A percentile compares a stretch with the other conserved stretches of the same genome.
Evolutionary conservation across 2,888 invertebrate genomes (phyloP).

Genomic region (Cephus rjabovi): DNA sequence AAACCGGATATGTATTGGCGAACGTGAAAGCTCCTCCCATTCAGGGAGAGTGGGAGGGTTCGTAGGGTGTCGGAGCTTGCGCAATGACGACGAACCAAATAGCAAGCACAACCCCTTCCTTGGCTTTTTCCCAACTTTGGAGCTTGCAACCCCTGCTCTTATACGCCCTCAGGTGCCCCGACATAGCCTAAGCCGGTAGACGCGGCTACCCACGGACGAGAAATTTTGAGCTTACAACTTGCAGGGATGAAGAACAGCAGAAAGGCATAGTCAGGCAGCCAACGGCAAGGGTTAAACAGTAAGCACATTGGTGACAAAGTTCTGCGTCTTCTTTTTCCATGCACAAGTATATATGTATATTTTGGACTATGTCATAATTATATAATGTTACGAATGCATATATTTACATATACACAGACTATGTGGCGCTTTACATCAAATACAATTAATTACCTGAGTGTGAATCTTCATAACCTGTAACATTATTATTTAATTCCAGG

Average conservation of each 20-base stretch:
- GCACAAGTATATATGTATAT: neutral
- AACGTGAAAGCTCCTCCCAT: slow-evolving; percentile 59
- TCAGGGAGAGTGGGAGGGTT: slow-evolving; percentile 52
- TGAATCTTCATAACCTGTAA: neutral
- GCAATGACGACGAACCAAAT: slow-evolving; percentile 42
- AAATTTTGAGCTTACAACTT: neutral
- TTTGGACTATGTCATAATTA: neutral
- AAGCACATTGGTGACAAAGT: neutral
- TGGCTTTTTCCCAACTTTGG: slow-evolving; percentile 46
- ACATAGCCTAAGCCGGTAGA: neutral
- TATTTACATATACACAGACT: neutral
- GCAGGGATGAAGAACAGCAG: neutral
- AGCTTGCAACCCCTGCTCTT: slow-evolving; percentile 26
- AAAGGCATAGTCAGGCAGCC: neutral
- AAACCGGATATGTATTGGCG: slow-evolving; percentile 60
- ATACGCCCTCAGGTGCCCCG: slow-evolving; percentile 1
- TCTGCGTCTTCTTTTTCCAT: neutral
- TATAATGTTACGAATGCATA: too few relatives aligned
- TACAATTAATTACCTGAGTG: neutral
- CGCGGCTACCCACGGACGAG: neutral
- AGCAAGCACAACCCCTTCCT: slow-evolving; percentile 55
- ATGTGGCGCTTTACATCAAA: neutral
- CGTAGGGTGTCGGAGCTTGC: slow-evolving; percentile 54
- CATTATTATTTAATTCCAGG: neutral
- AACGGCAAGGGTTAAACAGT: neutral